These are phyloP conservation scores for Bovichtus diacanthus DNA, from an alignment of 2,797 vertebrate species.

Conservation along the genomic window DNA sequence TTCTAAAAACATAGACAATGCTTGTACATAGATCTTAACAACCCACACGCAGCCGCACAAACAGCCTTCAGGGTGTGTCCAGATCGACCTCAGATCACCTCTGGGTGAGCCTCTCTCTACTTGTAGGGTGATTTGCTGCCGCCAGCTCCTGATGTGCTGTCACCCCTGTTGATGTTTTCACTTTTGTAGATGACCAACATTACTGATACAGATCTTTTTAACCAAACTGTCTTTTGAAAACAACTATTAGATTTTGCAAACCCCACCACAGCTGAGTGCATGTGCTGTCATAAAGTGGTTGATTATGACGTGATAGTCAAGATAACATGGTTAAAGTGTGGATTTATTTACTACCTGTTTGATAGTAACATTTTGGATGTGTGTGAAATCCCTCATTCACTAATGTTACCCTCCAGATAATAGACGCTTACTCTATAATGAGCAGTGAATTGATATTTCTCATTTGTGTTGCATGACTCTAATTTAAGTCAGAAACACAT, in stretches of 20 bases:
- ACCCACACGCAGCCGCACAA: too few species aligned
- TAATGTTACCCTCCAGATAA: not conserved
- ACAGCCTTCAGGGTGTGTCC: too few species aligned
- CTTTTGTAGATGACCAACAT: not conserved
- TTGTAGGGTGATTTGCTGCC: not conserved
- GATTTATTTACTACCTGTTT: not conserved
- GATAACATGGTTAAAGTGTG: too few species aligned
- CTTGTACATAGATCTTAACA: too few species aligned
- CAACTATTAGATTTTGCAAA: not conserved
- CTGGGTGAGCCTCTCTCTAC: not conserved
- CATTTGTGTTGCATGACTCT: not conserved
- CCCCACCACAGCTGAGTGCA: not conserved
- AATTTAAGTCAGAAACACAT: too few species aligned
- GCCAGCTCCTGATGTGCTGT: slow-evolving; percentile 10
- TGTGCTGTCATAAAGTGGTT: not conserved
- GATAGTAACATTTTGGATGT: not conserved
- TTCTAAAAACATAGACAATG: too few species aligned
- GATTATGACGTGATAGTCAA: not conserved
- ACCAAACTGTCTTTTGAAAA: not conserved
- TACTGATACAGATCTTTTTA: not conserved
- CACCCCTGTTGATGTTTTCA: slow-evolving; percentile 5
- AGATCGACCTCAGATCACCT: slow-evolving; percentile 5
- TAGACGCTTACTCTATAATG: not conserved
- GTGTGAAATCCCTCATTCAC: not conserved
- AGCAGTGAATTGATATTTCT: not conserved